Base-by-base conservation (phyloP, 2,888 invertebrate genomes). In the Epinotia nisella region DNA sequence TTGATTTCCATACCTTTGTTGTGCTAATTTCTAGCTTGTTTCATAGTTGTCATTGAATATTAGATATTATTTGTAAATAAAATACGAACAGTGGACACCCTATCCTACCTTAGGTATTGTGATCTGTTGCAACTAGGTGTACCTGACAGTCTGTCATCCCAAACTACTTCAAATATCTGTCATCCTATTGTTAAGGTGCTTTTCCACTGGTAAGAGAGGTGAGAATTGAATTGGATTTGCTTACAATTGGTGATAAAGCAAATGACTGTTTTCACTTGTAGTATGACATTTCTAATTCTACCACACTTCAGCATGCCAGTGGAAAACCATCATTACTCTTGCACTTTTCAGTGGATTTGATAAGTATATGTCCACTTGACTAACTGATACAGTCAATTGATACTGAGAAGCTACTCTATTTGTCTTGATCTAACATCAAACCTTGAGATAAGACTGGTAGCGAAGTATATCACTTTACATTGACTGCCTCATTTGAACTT, bases 151-250 rank as follows among this genome's bases (percentile, higher is more conserved):
- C 21, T 55, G 39, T 66, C 41, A 24, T 53, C 55, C 55, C 41
- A 10, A 66, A 56, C 15, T 72, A 73, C 73, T 73, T 73, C 72
- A 72, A 59, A 39, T 41, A 41, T 62, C 73, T 73, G 64, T 68
- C 62, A 17, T 55, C 73, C 68, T n/a, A 5, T 41, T 67, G 55
- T 68, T 62, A 49, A 13, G 49, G 7, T 49, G 49, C n/a, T 49
- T 49, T n/a, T 49, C 49, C 5, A 49, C n/a, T n/a, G n/a, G n/a
- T n/a, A 49, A 5, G 49, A 13, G 49, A n/a, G n/a, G 49, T 49
- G 7, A 49, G n/a, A n/a, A n/a, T n/a, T 49, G 49, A 13, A 49
- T 49, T 49, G n/a, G n/a, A 49, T 1, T n/a, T 49, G 49, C 49
- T n/a, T 49, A 49, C 49, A 49, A 49, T 49, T n/a, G n/a, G 5